Conservation (phyloP, 2,113 vertebrate genomes). For the Trichomycterus rosablanca region DNA sequence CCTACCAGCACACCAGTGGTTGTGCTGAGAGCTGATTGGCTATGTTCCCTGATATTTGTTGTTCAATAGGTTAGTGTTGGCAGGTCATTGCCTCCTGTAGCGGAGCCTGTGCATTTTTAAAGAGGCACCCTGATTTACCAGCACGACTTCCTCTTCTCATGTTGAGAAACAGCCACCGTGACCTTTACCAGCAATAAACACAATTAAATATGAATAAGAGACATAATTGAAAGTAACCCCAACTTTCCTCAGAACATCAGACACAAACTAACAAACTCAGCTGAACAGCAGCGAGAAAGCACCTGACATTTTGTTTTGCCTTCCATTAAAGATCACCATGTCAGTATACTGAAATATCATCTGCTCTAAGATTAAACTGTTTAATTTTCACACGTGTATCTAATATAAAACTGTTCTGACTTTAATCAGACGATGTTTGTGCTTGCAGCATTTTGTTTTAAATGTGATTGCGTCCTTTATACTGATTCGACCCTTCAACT, state of each 20-base stretch:
- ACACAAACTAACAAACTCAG: conserved; percentile 36
- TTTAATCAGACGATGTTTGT: too few relatives aligned
- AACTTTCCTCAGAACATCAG: conserved; percentile 40
- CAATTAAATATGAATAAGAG: conserved; percentile 76
- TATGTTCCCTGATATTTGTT: conserved; percentile 67
- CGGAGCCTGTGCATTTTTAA: conserved; percentile 65
- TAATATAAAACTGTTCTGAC: too few relatives aligned
- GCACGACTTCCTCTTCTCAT: conserved; percentile 57
- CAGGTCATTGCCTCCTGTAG: conserved; percentile 60
- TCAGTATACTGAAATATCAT: conserved; percentile 17
- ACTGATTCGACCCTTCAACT: too few relatives aligned
- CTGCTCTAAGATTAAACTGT: too few relatives aligned
- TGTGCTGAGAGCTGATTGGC: conserved; percentile 51
- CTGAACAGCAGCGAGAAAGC: conserved; percentile 49
- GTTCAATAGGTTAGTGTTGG: conserved; percentile 66
- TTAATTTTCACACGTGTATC: too few relatives aligned
- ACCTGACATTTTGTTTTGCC: conserved; percentile 56
- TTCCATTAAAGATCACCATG: conserved; percentile 23
- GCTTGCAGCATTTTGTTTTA: too few relatives aligned
- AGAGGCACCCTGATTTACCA: conserved; percentile 61
- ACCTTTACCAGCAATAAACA: conserved; percentile 74
- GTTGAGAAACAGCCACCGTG: conserved; percentile 61
- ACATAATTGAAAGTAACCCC: conserved; percentile 72
- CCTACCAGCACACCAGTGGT: conserved; percentile 29
- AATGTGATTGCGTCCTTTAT: too few relatives aligned